Conservation (phyloP, 2,797 vertebrate genomes). For the Poecilia gillii region DNA sequence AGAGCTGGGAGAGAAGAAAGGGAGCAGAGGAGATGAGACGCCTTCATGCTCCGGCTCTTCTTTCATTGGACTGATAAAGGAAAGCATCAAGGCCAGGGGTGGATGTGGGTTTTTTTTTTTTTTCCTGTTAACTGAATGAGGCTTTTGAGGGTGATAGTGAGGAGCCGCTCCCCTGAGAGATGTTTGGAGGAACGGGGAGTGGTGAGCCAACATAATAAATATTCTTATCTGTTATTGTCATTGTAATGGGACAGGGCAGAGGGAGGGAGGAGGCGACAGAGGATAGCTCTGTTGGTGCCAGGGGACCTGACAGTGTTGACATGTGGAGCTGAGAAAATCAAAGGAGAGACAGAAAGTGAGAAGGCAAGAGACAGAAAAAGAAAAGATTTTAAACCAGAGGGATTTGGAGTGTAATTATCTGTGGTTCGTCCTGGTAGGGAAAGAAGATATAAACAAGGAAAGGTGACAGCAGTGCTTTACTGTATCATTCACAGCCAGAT, state of each 20-base stretch:
- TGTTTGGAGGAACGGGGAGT: constrained; percentile 78
- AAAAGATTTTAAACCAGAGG: constrained; percentile 70
- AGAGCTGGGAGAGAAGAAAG: constrained; percentile 72
- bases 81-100: constrained; percentile 77
- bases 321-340: constrained; percentile 75
- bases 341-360: constrained; percentile 63
- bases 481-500: constrained; percentile 72
- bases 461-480: constrained; percentile 69
- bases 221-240: constrained; percentile 83
- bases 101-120: constrained; percentile 53
- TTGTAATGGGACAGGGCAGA: constrained; percentile 79
- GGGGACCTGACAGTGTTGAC: constrained; percentile 79
- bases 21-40: constrained; percentile 73
- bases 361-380: constrained; percentile 46
- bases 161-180: constrained; percentile 75
- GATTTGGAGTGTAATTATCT: constrained; percentile 76
- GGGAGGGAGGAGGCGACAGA: constrained; percentile 70
- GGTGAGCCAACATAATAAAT: constrained; percentile 82
- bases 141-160: constrained; percentile 79
- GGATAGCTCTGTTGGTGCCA: constrained; percentile 74
- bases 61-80: constrained; percentile 80
- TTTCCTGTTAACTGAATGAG: constrained; percentile 73
- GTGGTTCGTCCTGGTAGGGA: constrained; percentile 63
- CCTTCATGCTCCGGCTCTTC: constrained; percentile 71
- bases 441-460: constrained; percentile 72